Base-by-base conservation (phyloP, 2,888 invertebrate species). In the Erpobdella octoculata region DNA sequence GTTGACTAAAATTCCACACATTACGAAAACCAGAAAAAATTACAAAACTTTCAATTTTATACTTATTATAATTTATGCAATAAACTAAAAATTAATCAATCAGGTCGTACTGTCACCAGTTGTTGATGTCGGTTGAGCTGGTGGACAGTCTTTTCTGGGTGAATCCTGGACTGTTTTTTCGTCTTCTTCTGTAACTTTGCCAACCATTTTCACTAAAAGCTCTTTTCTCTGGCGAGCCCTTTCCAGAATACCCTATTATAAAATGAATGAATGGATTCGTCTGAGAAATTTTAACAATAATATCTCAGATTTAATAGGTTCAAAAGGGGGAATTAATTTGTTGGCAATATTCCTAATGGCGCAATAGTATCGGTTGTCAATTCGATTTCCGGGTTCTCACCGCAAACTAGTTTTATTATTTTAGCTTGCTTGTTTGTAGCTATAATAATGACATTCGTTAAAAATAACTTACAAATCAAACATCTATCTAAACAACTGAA, bases 201-300 rank as follows among this genome's bases (percentile, higher is more conserved):
- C 66, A 28, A 70, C 58, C 71, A 71, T 71, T 62, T 73, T 73
- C 6, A 61, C 37, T 35, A 67, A 46, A 41, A 71, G 58, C 33
- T 65, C 73, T 66, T 64, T 65, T n/a, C 73, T 37, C 67, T 73
- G 46, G 31, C 71, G 37, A 18, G 73, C 68, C 37, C 71, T 61
- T 38, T 71, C 73, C 37, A 71, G 25, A 37, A 73, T 46, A 0
- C 48, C 62, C 73, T 73, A 41, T 6, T 25, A 1, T n/a, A n/a
- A 53, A 6, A 53, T 28, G 8, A 53, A 53, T 12, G 21, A 53
- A 53, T 28, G 8, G 28, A 15, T 53, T 53, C 1, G 12, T 5
- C 21, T 25, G 6, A 6, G 28, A 53, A 53, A 25, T 28, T n/a
- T 25, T 28, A 28, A 12, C 9, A 53, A 53, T 12, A n/a, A 53